These are phyloP conservation scores for Lampris incognitus DNA, from an alignment of 2,113 vertebrate genomes.

Conservation along the genomic window DNA sequence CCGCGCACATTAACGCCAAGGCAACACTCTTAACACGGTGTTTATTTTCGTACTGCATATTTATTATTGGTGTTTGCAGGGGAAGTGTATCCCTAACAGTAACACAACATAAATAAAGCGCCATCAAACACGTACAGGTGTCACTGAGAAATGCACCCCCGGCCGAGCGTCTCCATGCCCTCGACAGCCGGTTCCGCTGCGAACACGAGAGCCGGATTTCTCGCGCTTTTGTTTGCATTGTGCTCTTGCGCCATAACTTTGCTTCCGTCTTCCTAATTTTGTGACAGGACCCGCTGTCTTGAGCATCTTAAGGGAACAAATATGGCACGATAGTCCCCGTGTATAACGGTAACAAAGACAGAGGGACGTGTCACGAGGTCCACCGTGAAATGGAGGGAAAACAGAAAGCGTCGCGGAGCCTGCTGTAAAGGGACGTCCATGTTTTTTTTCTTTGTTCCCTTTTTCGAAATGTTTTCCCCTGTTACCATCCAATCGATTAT, in stretches of 20 bases:
- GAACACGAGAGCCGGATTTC: neutral
- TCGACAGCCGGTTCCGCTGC: neutral
- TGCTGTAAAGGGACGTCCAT: neutral
- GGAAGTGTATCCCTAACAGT: too few relatives aligned
- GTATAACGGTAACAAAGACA: conserved; percentile 44
- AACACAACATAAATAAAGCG: neutral
- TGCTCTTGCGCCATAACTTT: conserved; percentile 4
- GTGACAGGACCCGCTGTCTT: conserved; percentile 47
- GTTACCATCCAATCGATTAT: neutral
- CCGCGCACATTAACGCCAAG: too few relatives aligned
- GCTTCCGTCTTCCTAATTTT: conserved; percentile 23
- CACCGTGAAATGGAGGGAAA: conserved; percentile 42
- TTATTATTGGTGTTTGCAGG: too few relatives aligned
- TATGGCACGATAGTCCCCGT: conserved; percentile 29
- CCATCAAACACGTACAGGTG: neutral
- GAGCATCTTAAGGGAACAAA: conserved; percentile 46
- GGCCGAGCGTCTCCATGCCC: neutral
- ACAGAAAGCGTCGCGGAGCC: neutral
- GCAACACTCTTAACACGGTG: too few relatives aligned
- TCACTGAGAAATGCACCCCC: neutral
- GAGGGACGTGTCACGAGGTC: conserved; percentile 28
- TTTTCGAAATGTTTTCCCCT: neutral
- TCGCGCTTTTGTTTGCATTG: conserved; percentile 25
- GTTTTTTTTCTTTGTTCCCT: neutral
- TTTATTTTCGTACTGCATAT: too few relatives aligned